Evolutionary conservation across 2,113 vertebrate genomes (phyloP).

Genomic region (Macaca fascicularis): DNA sequence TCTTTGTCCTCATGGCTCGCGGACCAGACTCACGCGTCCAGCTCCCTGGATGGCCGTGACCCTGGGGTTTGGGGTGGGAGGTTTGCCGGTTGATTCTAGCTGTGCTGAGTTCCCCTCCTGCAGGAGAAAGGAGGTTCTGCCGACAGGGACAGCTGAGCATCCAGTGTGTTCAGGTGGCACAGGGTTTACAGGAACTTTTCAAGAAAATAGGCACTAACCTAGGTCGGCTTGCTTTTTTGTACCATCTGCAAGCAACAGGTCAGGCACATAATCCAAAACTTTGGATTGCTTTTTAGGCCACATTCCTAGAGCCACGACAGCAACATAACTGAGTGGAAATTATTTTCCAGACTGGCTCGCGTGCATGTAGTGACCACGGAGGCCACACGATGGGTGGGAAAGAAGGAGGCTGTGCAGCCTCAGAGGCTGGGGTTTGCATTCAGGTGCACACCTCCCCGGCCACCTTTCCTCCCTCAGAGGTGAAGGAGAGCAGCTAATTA

Average conservation of each 20-base stretch:
- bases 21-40: neutral
- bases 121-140: neutral
- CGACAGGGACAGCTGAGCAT: neutral
- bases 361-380: accelerated
- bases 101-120: neutral
- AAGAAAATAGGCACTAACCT: neutral
- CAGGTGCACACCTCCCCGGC: accelerated
- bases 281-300: neutral
- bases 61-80: neutral
- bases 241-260: slow-evolving; percentile 1
- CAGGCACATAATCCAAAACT: neutral
- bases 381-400: neutral
- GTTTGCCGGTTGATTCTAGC: neutral
- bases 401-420: accelerated
- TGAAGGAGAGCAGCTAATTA: too few species aligned
- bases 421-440: neutral
- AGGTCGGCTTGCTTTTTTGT: neutral
- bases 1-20: slow-evolving; percentile 59
- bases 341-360: neutral
- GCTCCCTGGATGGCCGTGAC: neutral
- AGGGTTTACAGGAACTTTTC: neutral
- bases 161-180: neutral
- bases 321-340: too few species aligned
- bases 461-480: accelerated
- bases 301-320: neutral